Conservation (phyloP, 35 echinoderm and acorn worm species). For the Heliocidaris tuberculata region DNA sequence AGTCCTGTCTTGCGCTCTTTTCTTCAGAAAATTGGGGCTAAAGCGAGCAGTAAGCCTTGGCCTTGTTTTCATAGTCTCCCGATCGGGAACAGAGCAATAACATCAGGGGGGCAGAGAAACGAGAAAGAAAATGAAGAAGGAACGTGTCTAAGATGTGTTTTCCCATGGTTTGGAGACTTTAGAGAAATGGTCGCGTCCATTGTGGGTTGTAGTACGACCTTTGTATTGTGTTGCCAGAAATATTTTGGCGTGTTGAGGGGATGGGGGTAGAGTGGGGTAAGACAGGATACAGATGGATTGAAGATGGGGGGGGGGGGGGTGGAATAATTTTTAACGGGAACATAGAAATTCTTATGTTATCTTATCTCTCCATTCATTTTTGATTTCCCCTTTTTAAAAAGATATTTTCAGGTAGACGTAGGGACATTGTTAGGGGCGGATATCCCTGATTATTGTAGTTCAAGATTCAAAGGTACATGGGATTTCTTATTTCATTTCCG, state of each 20-base stretch:
- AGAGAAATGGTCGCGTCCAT: not conserved
- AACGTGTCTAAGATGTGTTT: slow-evolving; percentile 12
- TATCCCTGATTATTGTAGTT: too few relatives aligned
- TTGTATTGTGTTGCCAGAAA: not conserved
- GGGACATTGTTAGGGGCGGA: too few relatives aligned
- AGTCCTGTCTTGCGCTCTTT: not conserved
- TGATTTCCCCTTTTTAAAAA: too few relatives aligned
- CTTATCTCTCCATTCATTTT: too few relatives aligned
- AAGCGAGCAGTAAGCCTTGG: not conserved
- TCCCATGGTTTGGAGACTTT: not conserved
- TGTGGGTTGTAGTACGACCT: not conserved
- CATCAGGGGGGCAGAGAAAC: not conserved
- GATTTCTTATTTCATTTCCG: too few relatives aligned
- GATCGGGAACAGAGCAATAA: not conserved
- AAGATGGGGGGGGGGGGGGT: not conserved
- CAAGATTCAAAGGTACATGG: too few relatives aligned
- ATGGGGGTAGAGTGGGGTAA: not conserved
- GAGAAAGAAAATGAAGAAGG: not conserved
- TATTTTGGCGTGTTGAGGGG: not conserved
- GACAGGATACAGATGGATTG: not conserved
- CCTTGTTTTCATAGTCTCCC: slow-evolving; percentile 9
- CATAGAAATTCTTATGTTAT: too few relatives aligned
- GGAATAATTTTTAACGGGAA: too few relatives aligned
- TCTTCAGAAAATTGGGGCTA: not conserved
- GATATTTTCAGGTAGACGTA: too few relatives aligned